phyloP scores from a whole-genome alignment of 2,797 vertebrate species.

The Microhierax caerulescens region DNA sequence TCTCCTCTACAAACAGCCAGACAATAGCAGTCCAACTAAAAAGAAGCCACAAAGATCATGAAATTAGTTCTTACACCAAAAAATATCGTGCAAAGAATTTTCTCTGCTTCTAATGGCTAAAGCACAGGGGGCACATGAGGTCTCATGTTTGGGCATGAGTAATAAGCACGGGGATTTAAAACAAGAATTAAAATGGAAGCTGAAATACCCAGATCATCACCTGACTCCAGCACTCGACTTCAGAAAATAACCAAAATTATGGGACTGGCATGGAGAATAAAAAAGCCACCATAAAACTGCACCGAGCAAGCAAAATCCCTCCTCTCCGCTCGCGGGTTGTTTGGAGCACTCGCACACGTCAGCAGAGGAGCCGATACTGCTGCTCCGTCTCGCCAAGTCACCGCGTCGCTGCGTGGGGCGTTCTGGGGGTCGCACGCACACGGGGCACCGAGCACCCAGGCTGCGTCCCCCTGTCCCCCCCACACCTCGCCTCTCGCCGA shows the following conservation, averaged over 20 bases:
- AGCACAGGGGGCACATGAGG: background rate
- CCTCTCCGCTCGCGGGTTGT: rapidly evolving
- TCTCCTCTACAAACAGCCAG: background rate
- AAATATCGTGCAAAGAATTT: background rate
- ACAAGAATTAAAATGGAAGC: background rate
- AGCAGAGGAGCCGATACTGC: background rate
- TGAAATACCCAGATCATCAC: background rate
- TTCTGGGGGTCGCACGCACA: background rate
- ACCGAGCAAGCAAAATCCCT: background rate
- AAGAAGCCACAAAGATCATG: background rate
- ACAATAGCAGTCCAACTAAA: background rate
- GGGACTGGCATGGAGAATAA: rapidly evolving
- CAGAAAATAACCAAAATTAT: background rate
- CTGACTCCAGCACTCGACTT: background rate
- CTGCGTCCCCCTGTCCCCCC: background rate
- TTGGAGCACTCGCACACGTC: rapidly evolving
- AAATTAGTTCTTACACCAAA: background rate
- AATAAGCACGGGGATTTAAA: background rate
- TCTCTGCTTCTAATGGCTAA: background rate
- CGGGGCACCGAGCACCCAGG: rapidly evolving
- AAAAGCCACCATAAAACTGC: background rate
- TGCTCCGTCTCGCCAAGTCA: background rate
- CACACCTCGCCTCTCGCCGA: rapidly evolving
- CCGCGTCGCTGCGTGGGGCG: rapidly evolving
- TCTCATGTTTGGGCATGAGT: rapidly evolving